phyloP scores from a whole-genome alignment of 2,888 invertebrate genomes.

The Trimorus sp. region DNA sequence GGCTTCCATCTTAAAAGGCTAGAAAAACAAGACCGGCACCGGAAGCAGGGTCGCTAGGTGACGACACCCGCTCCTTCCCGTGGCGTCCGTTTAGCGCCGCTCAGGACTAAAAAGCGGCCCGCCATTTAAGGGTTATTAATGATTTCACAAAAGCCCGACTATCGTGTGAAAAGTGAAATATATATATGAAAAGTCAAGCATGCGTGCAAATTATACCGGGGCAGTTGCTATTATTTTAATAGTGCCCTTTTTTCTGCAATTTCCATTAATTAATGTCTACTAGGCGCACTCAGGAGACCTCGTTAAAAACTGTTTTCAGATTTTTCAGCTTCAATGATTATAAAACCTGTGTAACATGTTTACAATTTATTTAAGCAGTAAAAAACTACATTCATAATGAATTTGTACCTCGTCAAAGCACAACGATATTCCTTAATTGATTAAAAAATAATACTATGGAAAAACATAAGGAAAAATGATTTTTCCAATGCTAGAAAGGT shows the following conservation, averaged over 20 bases:
- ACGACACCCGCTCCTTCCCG: slow-evolving; percentile 67
- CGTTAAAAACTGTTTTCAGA: background rate
- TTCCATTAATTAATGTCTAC: slow-evolving; percentile 17
- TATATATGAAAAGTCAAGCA: slow-evolving; percentile 55
- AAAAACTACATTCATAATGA: too few relatives aligned
- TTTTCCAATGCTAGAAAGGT: too few relatives aligned
- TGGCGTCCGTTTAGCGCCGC: slow-evolving; percentile 66
- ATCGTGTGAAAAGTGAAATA: slow-evolving; percentile 64
- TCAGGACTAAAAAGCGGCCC: slow-evolving; percentile 63
- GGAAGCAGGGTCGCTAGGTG: slow-evolving; percentile 77
- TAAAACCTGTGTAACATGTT: too few relatives aligned
- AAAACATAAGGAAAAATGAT: too few relatives aligned
- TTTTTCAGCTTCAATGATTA: background rate
- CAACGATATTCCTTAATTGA: too few relatives aligned
- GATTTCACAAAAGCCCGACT: slow-evolving; percentile 75
- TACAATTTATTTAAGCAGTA: too few relatives aligned
- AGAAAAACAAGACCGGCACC: slow-evolving; percentile 73
- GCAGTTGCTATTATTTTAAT: slow-evolving; percentile 48
- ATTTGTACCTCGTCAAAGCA: too few relatives aligned
- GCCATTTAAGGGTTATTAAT: slow-evolving; percentile 74
- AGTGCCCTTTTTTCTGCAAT: slow-evolving; percentile 7
- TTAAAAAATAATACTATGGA: too few relatives aligned
- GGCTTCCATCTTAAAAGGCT: slow-evolving; percentile 72
- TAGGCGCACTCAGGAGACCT: background rate
- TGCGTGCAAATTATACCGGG: slow-evolving; percentile 58